These are phyloP conservation scores for Criorhina ranunculi DNA, from an alignment of 2,888 invertebrate genomes.

Conservation along the genomic window DNA sequence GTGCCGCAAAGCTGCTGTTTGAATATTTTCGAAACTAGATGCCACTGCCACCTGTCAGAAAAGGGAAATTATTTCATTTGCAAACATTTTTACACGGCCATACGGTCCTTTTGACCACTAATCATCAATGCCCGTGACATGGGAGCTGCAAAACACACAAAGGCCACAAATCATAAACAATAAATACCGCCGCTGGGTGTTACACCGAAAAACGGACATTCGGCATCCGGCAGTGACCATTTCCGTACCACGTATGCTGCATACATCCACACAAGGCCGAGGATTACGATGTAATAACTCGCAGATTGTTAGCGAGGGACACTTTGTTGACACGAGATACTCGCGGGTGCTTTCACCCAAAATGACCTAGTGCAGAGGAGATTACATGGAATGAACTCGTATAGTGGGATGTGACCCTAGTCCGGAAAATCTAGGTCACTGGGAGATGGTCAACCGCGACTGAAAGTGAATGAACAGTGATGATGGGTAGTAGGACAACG, in stretches of 20 bases:
- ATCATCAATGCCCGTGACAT: slow-evolving; percentile 59
- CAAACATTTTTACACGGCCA: slow-evolving; percentile 31
- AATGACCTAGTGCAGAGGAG: slow-evolving; percentile 50
- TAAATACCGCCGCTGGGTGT: slow-evolving; percentile 68
- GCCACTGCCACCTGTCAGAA: slow-evolving; percentile 59
- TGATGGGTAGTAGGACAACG: neutral
- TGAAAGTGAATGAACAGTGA: slow-evolving; percentile 21
- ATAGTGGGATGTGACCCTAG: slow-evolving; percentile 9
- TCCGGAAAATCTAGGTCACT: slow-evolving; percentile 20
- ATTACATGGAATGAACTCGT: slow-evolving; percentile 46
- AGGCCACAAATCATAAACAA: slow-evolving; percentile 74
- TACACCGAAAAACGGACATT: slow-evolving; percentile 50
- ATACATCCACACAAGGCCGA: neutral
- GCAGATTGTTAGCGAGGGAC: slow-evolving; percentile 36
- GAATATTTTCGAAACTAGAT: slow-evolving; percentile 28
- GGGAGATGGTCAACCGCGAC: slow-evolving; percentile 3
- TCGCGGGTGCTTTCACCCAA: slow-evolving; percentile 46
- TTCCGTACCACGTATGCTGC: slow-evolving; percentile 29
- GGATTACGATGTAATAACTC: slow-evolving; percentile 65
- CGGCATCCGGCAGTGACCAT: slow-evolving; percentile 57
- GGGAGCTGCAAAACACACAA: slow-evolving; percentile 23
- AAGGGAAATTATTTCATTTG: slow-evolving; percentile 42
- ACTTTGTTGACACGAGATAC: slow-evolving; percentile 59
- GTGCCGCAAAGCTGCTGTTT: neutral
- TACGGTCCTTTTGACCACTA: slow-evolving; percentile 54